Percentiles rank a stretch among this genome's conserved stretches.
Conservation (phyloP, 2,113 vertebrate species). For the Ptilonorhynchus violaceus region DNA sequence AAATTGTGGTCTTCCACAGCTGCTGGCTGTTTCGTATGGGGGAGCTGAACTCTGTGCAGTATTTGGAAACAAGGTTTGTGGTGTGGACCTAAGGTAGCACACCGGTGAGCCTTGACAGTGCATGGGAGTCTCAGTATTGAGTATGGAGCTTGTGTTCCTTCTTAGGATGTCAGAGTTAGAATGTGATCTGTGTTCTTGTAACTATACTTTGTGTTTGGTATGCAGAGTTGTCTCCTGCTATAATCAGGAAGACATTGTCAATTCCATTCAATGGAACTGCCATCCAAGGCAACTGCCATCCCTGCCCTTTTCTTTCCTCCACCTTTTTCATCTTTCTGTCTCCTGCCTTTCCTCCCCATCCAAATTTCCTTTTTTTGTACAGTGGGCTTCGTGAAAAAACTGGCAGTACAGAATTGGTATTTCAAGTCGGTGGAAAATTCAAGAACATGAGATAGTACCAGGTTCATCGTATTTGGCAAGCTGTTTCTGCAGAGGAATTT, state of each 20-base stretch:
- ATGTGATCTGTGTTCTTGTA: neutral
- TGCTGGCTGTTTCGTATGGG: neutral
- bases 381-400: neutral
- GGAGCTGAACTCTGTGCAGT: neutral
- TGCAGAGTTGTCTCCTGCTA: neutral
- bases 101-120: accelerated
- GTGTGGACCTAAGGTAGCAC: neutral
- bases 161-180: neutral
- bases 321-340: neutral
- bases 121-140: neutral
- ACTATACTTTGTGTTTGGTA: neutral
- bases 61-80: neutral
- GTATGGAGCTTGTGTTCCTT: neutral
- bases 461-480: neutral
- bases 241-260: neutral
- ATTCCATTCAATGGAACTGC: neutral
- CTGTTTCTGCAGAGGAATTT: neutral
- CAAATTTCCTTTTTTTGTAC: neutral
- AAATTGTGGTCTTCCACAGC: neutral
- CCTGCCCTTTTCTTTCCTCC: neutral
- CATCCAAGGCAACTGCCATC: neutral
- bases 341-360: neutral
- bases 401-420: neutral
- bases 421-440: neutral
- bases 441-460: neutral